phyloP scores from a whole-genome alignment of 2,888 invertebrate species.

The Nesidiocoris tenuis region DNA sequence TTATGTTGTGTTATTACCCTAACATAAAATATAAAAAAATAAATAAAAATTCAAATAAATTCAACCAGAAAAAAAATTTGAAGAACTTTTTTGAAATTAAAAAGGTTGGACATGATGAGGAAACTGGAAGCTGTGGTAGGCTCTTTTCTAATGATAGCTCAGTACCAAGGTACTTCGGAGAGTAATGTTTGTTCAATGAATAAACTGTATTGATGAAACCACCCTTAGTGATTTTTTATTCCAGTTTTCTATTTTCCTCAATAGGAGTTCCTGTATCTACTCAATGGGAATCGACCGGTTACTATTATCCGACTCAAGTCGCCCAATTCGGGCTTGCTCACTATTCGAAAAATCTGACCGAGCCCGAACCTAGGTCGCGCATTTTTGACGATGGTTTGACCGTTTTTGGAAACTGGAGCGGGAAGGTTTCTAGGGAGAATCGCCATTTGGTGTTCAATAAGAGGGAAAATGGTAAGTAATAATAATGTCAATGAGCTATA shows the following conservation, averaged over 20 bases:
- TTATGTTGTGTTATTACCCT: neutral
- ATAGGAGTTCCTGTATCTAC: conserved; percentile 86
- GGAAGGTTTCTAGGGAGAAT: conserved; percentile 52
- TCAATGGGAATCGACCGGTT: conserved; percentile 94
- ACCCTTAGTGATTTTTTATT: no score
- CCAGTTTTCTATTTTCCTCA: neutral
- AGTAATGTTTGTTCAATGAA: no score
- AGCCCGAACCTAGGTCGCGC: conserved; percentile 73
- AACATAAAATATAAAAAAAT: neutral
- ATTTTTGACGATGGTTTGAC: conserved; percentile 75
- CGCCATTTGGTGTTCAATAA: conserved; percentile 24
- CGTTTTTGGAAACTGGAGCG: conserved; percentile 68
- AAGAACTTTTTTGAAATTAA: neutral
- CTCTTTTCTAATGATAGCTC: no score
- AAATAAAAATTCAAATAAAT: neutral
- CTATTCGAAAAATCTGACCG: conserved; percentile 90
- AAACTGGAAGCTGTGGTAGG: no score
- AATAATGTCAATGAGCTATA: no score
- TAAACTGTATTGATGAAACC: no score
- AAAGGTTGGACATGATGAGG: no score
- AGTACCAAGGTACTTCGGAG: no score
- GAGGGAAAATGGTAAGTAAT: conserved; percentile 3
- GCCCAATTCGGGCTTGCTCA: conserved; percentile 97
- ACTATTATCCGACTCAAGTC: conserved; percentile 97
- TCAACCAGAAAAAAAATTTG: neutral